Conservation (phyloP, 2,888 invertebrate species). For the Polylopha cassiicola region DNA sequence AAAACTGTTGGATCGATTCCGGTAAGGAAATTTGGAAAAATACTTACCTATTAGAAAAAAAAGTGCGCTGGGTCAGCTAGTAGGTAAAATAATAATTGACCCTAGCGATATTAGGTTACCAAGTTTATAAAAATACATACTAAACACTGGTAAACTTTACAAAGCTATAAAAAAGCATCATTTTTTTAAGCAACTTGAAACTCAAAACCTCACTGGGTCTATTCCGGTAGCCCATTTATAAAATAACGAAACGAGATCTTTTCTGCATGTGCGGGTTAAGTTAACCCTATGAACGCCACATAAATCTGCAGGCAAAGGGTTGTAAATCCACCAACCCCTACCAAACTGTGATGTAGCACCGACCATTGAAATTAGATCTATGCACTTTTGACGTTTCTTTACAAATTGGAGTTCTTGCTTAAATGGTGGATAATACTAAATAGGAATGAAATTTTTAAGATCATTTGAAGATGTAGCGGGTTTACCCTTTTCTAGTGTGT, state of each 20-base stretch:
- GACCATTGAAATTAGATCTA: conserved; percentile 40
- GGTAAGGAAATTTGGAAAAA: no score
- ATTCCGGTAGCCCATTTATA: conserved; percentile 64
- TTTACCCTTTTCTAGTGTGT: conserved; percentile 57
- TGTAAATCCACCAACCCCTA: conserved; percentile 67
- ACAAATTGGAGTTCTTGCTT: conserved; percentile 27
- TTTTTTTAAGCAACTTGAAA: conserved; percentile 4
- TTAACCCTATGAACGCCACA: conserved; percentile 54
- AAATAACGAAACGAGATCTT: conserved; percentile 71
- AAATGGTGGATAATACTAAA: conserved; percentile 47
- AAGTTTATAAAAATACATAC: no score
- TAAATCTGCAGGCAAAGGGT: conserved; percentile 72
- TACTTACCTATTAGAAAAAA: no score
- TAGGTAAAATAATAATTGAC: no score
- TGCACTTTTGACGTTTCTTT: conserved; percentile 12
- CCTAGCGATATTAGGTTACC: no score
- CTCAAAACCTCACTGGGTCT: conserved; percentile 36
- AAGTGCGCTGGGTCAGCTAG: no score
- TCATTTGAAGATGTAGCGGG: conserved; percentile 57
- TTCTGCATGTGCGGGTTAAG: conserved; percentile 61
- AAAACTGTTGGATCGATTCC: no score
- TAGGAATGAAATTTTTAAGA: conserved; percentile 68
- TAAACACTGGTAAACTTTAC: no score
- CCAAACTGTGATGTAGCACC: conserved; percentile 53
- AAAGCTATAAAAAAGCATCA: conserved; percentile 3